Conservation (phyloP, 2,113 vertebrate species). For the Dermatemys mawii region DNA sequence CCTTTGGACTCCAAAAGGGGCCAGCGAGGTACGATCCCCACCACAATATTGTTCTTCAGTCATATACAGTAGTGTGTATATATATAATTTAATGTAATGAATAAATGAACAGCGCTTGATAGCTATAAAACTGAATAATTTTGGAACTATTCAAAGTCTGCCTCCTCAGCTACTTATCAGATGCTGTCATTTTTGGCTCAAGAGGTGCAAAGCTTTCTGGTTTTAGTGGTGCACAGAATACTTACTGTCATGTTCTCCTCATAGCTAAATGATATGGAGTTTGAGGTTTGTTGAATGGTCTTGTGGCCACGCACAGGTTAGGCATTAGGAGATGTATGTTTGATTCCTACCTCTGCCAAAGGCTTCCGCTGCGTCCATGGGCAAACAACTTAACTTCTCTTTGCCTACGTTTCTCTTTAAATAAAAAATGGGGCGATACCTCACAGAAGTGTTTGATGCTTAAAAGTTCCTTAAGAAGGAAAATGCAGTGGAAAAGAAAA, state of each 20-base stretch:
- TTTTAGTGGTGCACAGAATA: neutral
- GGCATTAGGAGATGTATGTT: neutral
- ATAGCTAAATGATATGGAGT: neutral
- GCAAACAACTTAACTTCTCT: constrained; percentile 41
- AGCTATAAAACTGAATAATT: neutral
- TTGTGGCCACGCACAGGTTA: neutral
- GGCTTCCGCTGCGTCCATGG: constrained; percentile 8
- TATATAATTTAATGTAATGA: constrained; percentile 2
- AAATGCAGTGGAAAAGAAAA: constrained; percentile 44
- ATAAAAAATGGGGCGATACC: constrained; percentile 28
- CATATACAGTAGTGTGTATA: neutral
- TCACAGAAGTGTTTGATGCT: neutral
- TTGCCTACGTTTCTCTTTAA: constrained; percentile 5
- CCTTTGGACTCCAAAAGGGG: too few species aligned
- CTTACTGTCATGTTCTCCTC: neutral
- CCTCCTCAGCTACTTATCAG: neutral
- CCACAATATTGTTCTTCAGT: too few species aligned
- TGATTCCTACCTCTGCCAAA: neutral
- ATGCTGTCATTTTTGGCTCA: neutral
- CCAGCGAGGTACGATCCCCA: too few species aligned
- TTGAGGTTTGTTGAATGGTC: constrained; percentile 4
- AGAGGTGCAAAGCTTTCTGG: neutral
- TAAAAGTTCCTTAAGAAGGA: constrained; percentile 50
- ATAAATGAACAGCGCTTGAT: neutral
- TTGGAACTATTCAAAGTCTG: neutral